Percentiles rank a stretch among this genome's conserved stretches.
phyloP scores from a whole-genome alignment of 2,113 vertebrate genomes.

The Otis tarda region DNA sequence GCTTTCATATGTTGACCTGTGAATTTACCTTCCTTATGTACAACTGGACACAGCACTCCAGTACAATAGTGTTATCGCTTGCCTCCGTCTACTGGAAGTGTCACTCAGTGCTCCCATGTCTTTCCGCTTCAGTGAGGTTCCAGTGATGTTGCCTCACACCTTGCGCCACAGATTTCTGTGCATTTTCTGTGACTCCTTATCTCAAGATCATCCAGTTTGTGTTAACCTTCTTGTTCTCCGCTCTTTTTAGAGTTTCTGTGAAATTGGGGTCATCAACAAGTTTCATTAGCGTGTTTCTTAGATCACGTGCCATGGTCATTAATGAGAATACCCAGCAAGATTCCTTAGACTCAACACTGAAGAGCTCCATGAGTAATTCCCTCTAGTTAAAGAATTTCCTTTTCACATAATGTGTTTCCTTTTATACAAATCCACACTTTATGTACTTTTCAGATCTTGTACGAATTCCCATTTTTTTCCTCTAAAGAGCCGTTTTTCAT shows the following conservation, averaged over 20 bases:
- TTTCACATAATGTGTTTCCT: constrained; percentile 24
- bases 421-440: constrained; percentile 20
- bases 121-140: background rate
- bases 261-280: background rate
- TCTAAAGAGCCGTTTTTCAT: background rate
- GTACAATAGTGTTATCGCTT: background rate
- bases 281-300: background rate
- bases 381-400: constrained; percentile 37
- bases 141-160: background rate
- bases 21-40: background rate
- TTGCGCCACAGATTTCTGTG: background rate
- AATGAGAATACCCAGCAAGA: background rate
- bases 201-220: background rate
- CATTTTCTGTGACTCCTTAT: background rate
- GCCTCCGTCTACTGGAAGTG: background rate
- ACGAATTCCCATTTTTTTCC: constrained; percentile 9
- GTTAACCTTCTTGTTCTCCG: background rate
- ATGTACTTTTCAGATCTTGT: background rate
- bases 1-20: background rate
- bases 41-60: background rate
- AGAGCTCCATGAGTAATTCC: background rate
- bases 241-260: background rate
- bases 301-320: background rate
- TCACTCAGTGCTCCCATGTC: background rate
- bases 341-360: background rate